Evolutionary conservation across 1,140 invertebrate genomes (phyloP), one percentile per base, ranked within the genome.

Genomic region (Lepeophtheirus salmonis): DNA sequence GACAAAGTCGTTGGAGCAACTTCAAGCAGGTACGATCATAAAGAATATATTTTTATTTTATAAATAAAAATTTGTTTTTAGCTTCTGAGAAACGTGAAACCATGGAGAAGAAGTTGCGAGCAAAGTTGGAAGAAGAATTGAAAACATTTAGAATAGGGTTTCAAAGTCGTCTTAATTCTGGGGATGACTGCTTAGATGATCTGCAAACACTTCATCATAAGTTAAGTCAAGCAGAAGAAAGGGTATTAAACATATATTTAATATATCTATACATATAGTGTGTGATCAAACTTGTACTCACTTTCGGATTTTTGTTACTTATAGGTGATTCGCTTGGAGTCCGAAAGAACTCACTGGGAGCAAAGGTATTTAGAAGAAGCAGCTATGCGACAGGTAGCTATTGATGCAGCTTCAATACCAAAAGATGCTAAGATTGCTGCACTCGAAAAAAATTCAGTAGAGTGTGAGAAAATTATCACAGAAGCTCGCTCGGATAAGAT

Each of bases 361-460:
- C 85, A 89, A 72, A 78, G 83, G 51, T 89, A 85, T 71, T 72
- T 89, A 4, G 85, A 89, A 70, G 86, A 89, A 70, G 84, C 80
- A 64, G 83, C 86, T 25, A 70, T 87, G 59, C 73, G 84, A 50
- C 85, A 89, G 71, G 82, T 84, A 48, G 84, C 83, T 20, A 84
- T 87, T 50, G 84, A 86, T 68, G 83, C 83, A 56, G 84, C 84
- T 49, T 83, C 83, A 68, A 80, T 85, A 70, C 83, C 83, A 63
- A 87, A 86, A 68, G 85, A 89, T 72, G 83, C 83, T 0, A 86
- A 86, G 70, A 86, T 88, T 66, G 84, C 84, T 49, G 84, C 84
- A 10, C 70, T 88, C 25, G 84, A 88, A 68, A 85, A 84, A 68
- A 87, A 81, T 0, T 86, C 83, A 58, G 82, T 84, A 66, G 84